These are phyloP conservation scores for Nyctalus aviator DNA, from an alignment of 2,797 vertebrate species.

Conservation along the genomic window DNA sequence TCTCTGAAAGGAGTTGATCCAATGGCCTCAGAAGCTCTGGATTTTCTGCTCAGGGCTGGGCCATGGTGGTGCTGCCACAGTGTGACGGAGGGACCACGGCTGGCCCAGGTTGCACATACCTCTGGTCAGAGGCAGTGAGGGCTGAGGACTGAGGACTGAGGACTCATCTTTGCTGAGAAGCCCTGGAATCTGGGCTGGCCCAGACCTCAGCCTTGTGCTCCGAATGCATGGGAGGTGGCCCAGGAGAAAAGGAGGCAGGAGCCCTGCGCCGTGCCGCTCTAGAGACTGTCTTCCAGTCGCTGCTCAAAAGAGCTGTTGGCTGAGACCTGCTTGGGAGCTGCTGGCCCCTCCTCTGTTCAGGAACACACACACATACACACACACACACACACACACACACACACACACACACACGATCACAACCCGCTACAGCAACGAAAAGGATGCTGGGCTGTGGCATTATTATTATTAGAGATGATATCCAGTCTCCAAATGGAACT, in stretches of 20 bases:
- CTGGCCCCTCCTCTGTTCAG: slow-evolving; percentile 71
- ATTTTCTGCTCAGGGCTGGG: slow-evolving; percentile 49
- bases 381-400: slow-evolving; percentile 69
- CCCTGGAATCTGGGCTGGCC: slow-evolving; percentile 4
- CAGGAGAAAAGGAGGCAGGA: not conserved
- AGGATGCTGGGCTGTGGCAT: slow-evolving; percentile 77
- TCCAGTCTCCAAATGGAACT: slow-evolving; percentile 84
- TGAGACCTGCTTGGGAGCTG: slow-evolving; percentile 57
- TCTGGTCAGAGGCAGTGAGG: slow-evolving; percentile 33
- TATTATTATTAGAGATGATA: slow-evolving; percentile 86
- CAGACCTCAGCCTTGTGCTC: slow-evolving; percentile 16
- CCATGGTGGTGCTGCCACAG: slow-evolving; percentile 59
- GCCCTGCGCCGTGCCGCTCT: not conserved
- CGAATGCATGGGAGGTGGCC: not conserved
- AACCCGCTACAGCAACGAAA: slow-evolving; percentile 79
- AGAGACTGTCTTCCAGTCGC: slow-evolving; percentile 54
- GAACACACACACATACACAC: slow-evolving; percentile 73
- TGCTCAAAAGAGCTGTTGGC: slow-evolving; percentile 56
- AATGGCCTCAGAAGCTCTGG: slow-evolving; percentile 46
- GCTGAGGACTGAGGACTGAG: not conserved
- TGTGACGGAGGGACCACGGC: slow-evolving; percentile 20
- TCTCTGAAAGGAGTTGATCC: slow-evolving; percentile 57
- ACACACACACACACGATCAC: slow-evolving; percentile 67
- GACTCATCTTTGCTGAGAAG: slow-evolving; percentile 32
- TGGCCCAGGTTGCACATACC: not conserved